Conservation (phyloP, 2,888 invertebrate genomes). For the Chrysotoxum bicinctum region DNA sequence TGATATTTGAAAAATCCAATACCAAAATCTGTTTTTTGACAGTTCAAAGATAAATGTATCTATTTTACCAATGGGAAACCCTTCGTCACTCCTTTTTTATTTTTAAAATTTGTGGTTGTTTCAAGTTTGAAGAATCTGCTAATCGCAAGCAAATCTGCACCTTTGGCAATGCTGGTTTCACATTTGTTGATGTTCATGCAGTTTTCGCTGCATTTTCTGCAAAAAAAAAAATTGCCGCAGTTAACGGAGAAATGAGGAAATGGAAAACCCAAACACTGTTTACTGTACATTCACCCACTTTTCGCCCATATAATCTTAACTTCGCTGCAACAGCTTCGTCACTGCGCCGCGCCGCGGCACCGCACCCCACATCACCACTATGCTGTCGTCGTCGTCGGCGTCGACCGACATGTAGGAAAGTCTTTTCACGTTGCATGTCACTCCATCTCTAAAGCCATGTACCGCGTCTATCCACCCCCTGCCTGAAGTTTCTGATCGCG, state of each 20-base stretch:
- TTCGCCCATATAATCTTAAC: conserved; percentile 72
- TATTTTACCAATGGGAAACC: too few relatives aligned
- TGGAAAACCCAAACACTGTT: conserved; percentile 77
- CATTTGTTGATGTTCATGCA: conserved; percentile 14
- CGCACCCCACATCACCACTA: background rate
- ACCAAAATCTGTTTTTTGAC: too few relatives aligned
- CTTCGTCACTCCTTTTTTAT: too few relatives aligned
- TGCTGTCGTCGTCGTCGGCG: background rate
- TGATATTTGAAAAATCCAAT: too few relatives aligned
- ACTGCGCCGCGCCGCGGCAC: background rate
- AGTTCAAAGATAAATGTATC: too few relatives aligned
- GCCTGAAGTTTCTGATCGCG: conserved; percentile 34
- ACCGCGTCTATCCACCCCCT: conserved; percentile 39
- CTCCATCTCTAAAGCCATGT: conserved; percentile 37
- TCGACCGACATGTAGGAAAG: conserved; percentile 63
- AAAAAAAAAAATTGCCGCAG: conserved; percentile 41
- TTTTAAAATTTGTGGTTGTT: too few relatives aligned
- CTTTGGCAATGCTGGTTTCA: background rate
- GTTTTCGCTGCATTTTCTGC: conserved; percentile 66
- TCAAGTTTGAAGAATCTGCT: too few relatives aligned
- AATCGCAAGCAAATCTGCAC: background rate
- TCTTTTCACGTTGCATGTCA: conserved; percentile 69
- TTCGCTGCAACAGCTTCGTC: conserved; percentile 6
- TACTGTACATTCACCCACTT: conserved; percentile 82
- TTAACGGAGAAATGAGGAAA: conserved; percentile 79